These are phyloP conservation scores for Agelastica alni DNA, from an alignment of 2,888 invertebrate species.

Conservation along the genomic window DNA sequence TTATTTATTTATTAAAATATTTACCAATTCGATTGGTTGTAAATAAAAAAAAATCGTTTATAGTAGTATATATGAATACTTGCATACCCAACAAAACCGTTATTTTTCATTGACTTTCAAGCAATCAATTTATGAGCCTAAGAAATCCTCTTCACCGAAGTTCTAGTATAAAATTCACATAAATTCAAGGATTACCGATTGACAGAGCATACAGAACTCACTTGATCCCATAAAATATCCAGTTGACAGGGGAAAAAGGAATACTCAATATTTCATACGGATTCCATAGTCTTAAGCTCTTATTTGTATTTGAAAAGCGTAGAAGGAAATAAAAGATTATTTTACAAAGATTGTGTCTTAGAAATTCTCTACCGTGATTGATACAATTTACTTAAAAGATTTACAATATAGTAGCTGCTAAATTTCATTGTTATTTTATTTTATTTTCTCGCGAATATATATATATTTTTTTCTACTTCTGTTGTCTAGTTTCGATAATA, in stretches of 20 bases:
- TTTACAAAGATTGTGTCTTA: neutral
- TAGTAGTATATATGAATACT: no score
- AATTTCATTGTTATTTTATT: no score
- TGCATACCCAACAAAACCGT: no score
- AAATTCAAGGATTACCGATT: constrained; percentile 54
- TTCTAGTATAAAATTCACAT: constrained; percentile 50
- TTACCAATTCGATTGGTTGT: no score
- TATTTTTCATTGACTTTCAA: neutral
- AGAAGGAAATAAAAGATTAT: constrained; percentile 15
- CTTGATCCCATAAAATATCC: constrained; percentile 54
- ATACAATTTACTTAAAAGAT: no score
- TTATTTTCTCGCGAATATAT: no score
- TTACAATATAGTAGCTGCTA: no score
- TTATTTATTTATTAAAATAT: no score
- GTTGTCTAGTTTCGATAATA: no score
- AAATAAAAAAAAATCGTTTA: no score
- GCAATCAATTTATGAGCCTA: constrained; percentile 29
- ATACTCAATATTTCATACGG: constrained; percentile 49
- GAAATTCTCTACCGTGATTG: neutral
- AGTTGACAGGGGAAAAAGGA: constrained; percentile 48
- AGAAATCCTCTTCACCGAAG: constrained; percentile 26
- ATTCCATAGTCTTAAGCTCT: constrained; percentile 35
- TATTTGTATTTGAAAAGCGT: constrained; percentile 37
- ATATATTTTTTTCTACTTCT: no score
- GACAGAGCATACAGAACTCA: constrained; percentile 49